Conservation (phyloP, 2,797 vertebrate species). For the Clamator glandarius region DNA sequence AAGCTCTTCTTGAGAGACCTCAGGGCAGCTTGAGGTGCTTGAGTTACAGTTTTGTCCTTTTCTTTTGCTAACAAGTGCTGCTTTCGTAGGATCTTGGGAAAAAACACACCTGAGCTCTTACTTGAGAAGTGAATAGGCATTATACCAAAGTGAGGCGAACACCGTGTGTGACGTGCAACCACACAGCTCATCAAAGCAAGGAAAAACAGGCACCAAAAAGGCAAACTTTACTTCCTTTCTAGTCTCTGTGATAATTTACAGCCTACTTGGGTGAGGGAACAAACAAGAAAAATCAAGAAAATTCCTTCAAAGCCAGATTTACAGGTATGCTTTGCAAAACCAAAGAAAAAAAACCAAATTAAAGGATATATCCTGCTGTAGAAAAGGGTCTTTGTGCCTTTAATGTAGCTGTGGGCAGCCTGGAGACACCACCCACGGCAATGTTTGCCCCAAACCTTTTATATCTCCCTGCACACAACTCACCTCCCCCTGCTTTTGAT, state of each 20-base stretch:
- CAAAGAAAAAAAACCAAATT: not conserved
- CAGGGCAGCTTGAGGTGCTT: not conserved
- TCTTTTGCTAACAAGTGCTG: not conserved
- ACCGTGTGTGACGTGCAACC: not conserved
- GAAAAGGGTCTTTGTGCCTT: not conserved
- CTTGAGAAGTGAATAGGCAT: accelerated
- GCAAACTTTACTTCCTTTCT: not conserved
- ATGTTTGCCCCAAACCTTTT: not conserved
- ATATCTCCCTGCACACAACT: not conserved
- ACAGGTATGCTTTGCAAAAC: not conserved
- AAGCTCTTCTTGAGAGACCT: not conserved
- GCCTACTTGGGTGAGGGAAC: not conserved
- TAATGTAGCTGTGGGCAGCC: not conserved
- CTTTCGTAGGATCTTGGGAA: not conserved
- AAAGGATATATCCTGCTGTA: not conserved
- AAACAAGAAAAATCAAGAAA: not conserved
- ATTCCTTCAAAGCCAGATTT: not conserved
- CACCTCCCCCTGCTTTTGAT: not conserved
- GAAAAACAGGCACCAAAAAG: not conserved
- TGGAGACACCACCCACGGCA: not conserved
- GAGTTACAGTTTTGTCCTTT: not conserved
- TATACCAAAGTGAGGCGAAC: not conserved
- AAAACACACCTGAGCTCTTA: not conserved
- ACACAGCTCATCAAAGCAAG: not conserved
- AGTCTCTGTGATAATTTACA: not conserved